These are phyloP conservation scores for Mionectes macconnelli DNA, from an alignment of 2,113 vertebrate genomes.

Conservation along the genomic window DNA sequence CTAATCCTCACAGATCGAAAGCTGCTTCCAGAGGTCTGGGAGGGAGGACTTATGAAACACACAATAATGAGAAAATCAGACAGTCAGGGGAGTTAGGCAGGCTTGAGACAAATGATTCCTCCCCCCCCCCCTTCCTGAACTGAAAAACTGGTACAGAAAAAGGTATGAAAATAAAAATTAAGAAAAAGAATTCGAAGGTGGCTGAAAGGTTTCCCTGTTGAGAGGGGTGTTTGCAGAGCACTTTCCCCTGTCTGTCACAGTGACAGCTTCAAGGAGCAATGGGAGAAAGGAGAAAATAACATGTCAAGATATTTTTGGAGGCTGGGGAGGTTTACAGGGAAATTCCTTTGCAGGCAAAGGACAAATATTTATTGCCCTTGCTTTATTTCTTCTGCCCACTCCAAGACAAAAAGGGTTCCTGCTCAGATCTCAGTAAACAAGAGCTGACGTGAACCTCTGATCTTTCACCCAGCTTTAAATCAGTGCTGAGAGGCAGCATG, in stretches of 20 bases:
- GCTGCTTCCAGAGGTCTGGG: background rate
- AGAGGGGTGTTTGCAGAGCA: background rate
- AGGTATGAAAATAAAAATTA: background rate
- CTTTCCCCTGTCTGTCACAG: conserved; percentile 16
- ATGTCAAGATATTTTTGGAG: conserved; percentile 28
- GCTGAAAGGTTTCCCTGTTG: background rate
- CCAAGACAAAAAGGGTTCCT: background rate
- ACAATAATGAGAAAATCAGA: background rate
- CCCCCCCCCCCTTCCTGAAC: background rate
- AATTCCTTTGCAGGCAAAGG: conserved; percentile 13
- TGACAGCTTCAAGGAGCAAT: conserved; percentile 23
- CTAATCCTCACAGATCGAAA: background rate
- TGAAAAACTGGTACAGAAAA: background rate
- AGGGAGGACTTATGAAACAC: background rate
- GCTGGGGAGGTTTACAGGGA: background rate
- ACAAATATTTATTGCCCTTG: background rate
- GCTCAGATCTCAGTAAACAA: background rate
- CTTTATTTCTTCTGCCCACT: background rate
- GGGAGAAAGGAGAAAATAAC: conserved; percentile 23
- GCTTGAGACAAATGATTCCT: background rate
- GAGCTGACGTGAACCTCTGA: background rate
- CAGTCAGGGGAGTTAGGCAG: background rate
- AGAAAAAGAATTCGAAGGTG: background rate
- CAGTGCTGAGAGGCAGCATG: background rate
- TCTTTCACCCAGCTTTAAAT: background rate